Percentiles rank a stretch among this genome's conserved stretches.
These are phyloP conservation scores for Leptodactylus fuscus DNA, from an alignment of 2,113 vertebrate species.

Conservation along the genomic window DNA sequence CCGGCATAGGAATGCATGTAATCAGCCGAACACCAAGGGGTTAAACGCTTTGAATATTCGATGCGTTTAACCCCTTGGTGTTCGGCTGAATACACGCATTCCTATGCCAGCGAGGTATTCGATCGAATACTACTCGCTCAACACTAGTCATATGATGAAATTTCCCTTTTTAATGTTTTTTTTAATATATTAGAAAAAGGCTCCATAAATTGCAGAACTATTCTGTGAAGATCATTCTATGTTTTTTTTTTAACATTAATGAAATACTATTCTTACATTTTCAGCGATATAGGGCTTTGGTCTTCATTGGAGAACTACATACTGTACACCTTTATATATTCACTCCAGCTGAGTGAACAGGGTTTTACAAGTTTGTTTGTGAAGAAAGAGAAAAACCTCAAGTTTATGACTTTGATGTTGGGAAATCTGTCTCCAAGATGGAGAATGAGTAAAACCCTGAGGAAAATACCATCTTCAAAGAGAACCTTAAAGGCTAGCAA, in stretches of 20 bases:
- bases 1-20: too few relatives aligned
- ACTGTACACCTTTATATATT: conserved; percentile 37
- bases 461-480: conserved; percentile 47
- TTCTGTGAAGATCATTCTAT: background rate
- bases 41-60: too few relatives aligned
- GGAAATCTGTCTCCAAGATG: conserved; percentile 35
- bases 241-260: background rate
- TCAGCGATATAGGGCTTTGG: background rate
- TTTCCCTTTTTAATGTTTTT: too few relatives aligned
- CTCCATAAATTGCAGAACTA: too few relatives aligned
- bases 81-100: too few relatives aligned
- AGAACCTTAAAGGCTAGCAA: background rate
- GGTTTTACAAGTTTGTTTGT: conserved; percentile 52
- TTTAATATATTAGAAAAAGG: too few relatives aligned
- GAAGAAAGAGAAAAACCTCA: background rate
- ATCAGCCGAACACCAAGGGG: too few relatives aligned
- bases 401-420: conserved; percentile 33
- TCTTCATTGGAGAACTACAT: conserved; percentile 3
- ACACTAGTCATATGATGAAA: too few relatives aligned
- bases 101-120: too few relatives aligned
- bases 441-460: conserved; percentile 4
- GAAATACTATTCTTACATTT: background rate
- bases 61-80: too few relatives aligned
- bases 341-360: background rate
- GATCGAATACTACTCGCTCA: too few relatives aligned